Base-by-base conservation (phyloP, 2,113 vertebrate species). In the Polypterus bichir region DNA sequence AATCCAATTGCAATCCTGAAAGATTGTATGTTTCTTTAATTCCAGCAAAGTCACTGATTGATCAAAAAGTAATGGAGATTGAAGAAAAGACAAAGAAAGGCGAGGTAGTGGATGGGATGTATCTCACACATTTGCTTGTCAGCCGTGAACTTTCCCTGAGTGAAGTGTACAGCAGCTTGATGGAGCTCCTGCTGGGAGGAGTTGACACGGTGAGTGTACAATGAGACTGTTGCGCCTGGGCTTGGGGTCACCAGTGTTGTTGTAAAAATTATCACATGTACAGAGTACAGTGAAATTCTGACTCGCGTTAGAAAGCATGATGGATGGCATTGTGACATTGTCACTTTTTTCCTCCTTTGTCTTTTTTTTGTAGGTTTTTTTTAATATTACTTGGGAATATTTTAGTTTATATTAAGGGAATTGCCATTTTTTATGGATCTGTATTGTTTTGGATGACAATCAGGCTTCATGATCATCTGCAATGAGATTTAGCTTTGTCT, bases 151-250 rank as follows among this genome's bases (percentile, higher is more conserved):
- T 88, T 59, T 74, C 60, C 56, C 65, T 62, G 55, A 59, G 62
- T 0, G 81, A 88, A 54, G 11, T 88, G 57, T 82, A 83, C 73
- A 77, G 69, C 63, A 83, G 66, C 10, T 5, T 83, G 55, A 81
- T 77, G 0, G 86, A 88, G 70, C 72, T 88, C 61, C 73, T 88
- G 64, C 73, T 88, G 66, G 86, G 85, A 3, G 86, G 83, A 9
- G 81, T 86, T 0, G 86, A 88, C 73, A 88, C 86, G 70, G 86
- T 81, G 65, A 78, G 51, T 47, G n/a, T 45, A 6, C 46, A 10
- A 55, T n/a, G 27, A 10, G 27, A 55, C 27, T 55, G 10, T 55
- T 27, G 10, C 27, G 3, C 10, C 54, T n/a, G 10, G 54, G 27
- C 27, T 55, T 3, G 27, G 27, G 10, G 10, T 55, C 10, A 55